Conservation (phyloP, 2,797 vertebrate genomes). For the Podargus strigoides region DNA sequence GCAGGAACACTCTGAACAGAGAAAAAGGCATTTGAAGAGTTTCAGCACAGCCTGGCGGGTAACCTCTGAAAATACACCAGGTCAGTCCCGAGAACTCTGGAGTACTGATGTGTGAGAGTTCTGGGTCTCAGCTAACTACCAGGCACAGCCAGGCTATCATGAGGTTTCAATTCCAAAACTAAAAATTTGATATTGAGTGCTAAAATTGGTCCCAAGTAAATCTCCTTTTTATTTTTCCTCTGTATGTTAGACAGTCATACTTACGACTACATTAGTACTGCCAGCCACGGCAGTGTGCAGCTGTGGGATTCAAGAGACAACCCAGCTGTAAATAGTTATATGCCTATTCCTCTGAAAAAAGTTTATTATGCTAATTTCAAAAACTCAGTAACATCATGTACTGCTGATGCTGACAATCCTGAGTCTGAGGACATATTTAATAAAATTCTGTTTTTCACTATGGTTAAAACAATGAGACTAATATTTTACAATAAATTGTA, state of each 20-base stretch:
- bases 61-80: neutral
- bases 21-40: slow-evolving; percentile 1
- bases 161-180: neutral
- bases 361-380: neutral
- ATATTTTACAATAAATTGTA: neutral
- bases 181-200: neutral
- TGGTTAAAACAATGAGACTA: neutral
- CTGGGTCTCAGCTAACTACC: neutral
- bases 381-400: neutral
- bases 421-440: neutral
- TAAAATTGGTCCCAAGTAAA: neutral
- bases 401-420: neutral
- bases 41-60: slow-evolving; percentile 69
- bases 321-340: neutral
- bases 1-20: neutral
- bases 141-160: neutral
- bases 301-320: neutral
- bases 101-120: neutral
- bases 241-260: neutral
- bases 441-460: neutral
- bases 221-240: neutral
- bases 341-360: neutral
- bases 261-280: neutral
- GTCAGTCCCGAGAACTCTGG: neutral
- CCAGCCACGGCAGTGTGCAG: neutral